Evolutionary conservation across 2,797 vertebrate species (phyloP).

Genomic region (Macroramphosus scolopax): DNA sequence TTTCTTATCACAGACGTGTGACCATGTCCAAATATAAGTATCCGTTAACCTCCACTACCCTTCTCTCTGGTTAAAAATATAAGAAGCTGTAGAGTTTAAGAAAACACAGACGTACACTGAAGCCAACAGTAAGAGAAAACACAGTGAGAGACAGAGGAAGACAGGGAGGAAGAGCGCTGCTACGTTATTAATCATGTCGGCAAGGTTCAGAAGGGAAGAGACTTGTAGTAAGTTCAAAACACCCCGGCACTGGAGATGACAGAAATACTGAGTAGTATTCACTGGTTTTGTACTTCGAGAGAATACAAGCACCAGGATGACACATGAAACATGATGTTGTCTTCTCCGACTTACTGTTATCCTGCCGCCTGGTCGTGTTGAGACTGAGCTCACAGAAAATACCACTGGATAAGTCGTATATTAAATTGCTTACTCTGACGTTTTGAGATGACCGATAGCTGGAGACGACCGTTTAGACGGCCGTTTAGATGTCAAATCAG

Average conservation of each 20-base stretch:
- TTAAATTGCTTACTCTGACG: no score
- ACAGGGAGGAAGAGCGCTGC: constrained; percentile 14
- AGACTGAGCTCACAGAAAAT: no score
- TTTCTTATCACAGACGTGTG: constrained; percentile 10
- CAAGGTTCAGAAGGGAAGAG: no score
- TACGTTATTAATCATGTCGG: no score
- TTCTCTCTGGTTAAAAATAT: constrained; percentile 18
- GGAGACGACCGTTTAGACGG: no score
- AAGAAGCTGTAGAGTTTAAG: constrained; percentile 20
- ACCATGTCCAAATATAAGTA: constrained; percentile 4
- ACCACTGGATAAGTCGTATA: no score
- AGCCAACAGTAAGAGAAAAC: constrained; percentile 33
- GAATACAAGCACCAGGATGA: constrained; percentile 20
- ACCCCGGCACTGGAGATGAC: constrained; percentile 6
- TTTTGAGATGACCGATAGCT: no score
- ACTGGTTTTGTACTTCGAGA: background rate
- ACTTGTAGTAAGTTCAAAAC: constrained; percentile 9
- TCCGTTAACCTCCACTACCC: no score
- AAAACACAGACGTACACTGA: constrained; percentile 22
- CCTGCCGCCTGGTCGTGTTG: no score
- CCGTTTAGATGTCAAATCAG: no score
- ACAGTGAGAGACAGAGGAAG: background rate
- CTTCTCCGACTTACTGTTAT: no score
- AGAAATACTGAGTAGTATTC: constrained; percentile 8
- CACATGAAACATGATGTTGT: no score